Conservation (phyloP, 2,888 invertebrate genomes). For the Microdon myrmicae region DNA sequence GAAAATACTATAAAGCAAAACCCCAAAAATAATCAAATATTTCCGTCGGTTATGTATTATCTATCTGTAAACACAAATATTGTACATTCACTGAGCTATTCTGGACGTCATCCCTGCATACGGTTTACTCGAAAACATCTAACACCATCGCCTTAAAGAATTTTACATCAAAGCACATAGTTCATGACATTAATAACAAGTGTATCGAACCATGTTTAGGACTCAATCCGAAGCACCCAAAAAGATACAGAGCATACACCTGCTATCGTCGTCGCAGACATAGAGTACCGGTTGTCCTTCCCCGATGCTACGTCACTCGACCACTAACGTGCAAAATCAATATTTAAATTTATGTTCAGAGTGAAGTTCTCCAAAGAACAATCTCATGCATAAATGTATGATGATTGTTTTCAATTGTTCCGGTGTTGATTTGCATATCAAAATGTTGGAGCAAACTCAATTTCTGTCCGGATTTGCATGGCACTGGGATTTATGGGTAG, state of each 20-base stretch:
- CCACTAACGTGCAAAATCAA: constrained; percentile 46
- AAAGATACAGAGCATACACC: neutral
- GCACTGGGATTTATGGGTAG: constrained; percentile 43
- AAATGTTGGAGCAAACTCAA: constrained; percentile 53
- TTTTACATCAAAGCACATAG: no score
- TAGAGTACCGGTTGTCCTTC: neutral
- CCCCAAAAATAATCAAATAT: no score
- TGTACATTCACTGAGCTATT: no score
- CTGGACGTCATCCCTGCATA: no score
- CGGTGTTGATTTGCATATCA: constrained; percentile 56
- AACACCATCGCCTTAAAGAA: no score
- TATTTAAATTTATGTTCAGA: constrained; percentile 51
- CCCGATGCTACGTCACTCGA: no score
- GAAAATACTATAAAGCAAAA: no score
- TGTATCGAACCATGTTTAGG: constrained; percentile 36
- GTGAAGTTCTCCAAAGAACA: constrained; percentile 46
- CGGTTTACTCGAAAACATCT: no score
- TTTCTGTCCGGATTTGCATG: constrained; percentile 40
- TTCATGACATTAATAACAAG: no score
- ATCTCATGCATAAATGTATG: constrained; percentile 56
- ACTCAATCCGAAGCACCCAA: no score
- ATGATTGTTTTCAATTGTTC: constrained; percentile 56
- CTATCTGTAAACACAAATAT: no score
- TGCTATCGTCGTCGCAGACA: constrained; percentile 1
- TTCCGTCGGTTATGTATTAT: no score